These are phyloP conservation scores for Perodicticus potto DNA, from an alignment of 2,797 vertebrate genomes.

Conservation along the genomic window DNA sequence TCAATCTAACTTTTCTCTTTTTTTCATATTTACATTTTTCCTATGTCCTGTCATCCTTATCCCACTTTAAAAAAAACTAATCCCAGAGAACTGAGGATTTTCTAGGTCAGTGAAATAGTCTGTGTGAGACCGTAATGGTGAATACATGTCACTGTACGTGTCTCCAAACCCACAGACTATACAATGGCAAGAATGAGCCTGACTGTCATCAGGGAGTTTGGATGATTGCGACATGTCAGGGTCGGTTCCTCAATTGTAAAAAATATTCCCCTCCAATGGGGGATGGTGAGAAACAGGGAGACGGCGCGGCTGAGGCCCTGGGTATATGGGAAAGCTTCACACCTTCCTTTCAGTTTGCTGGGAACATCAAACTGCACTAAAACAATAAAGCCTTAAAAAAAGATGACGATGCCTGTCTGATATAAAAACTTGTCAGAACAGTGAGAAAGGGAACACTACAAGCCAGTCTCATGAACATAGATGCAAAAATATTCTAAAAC, in stretches of 20 bases:
- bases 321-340: background rate
- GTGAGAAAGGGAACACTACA: background rate
- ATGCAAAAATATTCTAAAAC: slow-evolving; percentile 11
- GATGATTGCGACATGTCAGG: background rate
- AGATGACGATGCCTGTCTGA: background rate
- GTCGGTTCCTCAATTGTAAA: background rate
- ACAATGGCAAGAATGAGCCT: background rate
- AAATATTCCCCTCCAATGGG: background rate
- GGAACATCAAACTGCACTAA: background rate
- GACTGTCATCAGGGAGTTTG: background rate
- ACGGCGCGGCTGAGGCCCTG: background rate
- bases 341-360: background rate
- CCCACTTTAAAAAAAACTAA: slow-evolving; percentile 2
- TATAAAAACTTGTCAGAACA: slow-evolving; percentile 39
- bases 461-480: background rate
- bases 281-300: background rate
- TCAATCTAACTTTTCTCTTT: background rate
- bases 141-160: background rate
- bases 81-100: background rate
- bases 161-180: background rate
- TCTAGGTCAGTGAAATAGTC: background rate
- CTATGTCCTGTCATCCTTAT: slow-evolving; percentile 21
- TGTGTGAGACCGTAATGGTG: background rate
- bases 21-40: slow-evolving; percentile 28
- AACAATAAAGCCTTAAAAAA: background rate